These are phyloP conservation scores for Moxostoma hubbsi DNA, from an alignment of 2,797 vertebrate species.

Conservation along the genomic window DNA sequence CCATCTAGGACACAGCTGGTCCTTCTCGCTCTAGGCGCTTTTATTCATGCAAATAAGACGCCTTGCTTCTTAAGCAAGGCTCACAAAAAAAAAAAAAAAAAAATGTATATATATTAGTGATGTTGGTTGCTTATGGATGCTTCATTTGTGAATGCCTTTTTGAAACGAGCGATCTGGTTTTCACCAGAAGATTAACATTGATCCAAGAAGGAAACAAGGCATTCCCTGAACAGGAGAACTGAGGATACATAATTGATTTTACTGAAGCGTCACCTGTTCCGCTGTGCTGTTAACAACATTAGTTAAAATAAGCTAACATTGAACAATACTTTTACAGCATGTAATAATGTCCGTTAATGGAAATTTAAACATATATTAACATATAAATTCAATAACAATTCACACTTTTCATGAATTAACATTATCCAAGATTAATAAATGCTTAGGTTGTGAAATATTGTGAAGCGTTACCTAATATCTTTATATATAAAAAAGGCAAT, in stretches of 20 bases:
- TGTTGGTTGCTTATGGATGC: neutral
- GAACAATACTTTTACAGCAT: too few relatives aligned
- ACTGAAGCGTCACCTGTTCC: neutral
- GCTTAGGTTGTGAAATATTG: too few relatives aligned
- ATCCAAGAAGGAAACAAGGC: constrained; percentile 7
- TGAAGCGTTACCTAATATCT: too few relatives aligned
- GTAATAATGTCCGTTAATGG: too few relatives aligned
- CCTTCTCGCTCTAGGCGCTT: neutral
- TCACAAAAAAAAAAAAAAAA: neutral
- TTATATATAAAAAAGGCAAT: too few relatives aligned
- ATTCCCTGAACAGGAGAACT: neutral
- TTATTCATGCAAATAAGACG: constrained; percentile 21
- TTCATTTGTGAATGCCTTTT: neutral
- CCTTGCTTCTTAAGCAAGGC: neutral
- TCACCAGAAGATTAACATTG: constrained; percentile 19
- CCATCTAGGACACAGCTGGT: constrained; percentile 24
- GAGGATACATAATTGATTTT: constrained; percentile 27
- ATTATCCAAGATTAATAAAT: too few relatives aligned
- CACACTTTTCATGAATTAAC: too few relatives aligned
- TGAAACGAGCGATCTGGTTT: neutral
- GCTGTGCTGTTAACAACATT: constrained; percentile 29
- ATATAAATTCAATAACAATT: too few relatives aligned
- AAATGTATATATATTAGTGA: neutral
- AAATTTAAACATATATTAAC: too few relatives aligned
- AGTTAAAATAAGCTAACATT: neutral